Evolutionary conservation across 2,888 invertebrate species (phyloP), one percentile per base, ranked within the genome.

Genomic region (Drosophila tanythrix): DNA sequence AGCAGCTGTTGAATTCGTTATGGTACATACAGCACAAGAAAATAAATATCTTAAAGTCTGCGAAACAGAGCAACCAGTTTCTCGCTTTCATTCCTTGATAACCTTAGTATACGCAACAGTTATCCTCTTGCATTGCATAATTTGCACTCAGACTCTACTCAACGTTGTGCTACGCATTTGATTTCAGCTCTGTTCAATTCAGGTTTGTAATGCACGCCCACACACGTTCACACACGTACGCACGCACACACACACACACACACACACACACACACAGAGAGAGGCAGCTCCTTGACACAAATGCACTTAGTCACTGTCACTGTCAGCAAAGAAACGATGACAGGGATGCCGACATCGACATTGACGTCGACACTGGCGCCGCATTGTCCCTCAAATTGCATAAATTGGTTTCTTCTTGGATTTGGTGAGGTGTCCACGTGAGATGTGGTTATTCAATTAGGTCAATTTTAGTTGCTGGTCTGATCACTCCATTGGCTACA

Each of bases 241-340:
- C 65, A 48, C 27, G 21, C 21, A 35, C 40, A 62, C 40, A 33
- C 40, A 11, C 51, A 21, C 51, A 43, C 48, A 50, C 60, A 43
- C 18, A 38, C 48, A 56, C 48, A 25, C 46, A 51, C 64, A 52
- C 27, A 31, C 21, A 38, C 35, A 58, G 0, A 55, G 31, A 61
- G 15, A 40, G 38, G 50, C 43, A 60, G 25, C 60, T 51, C 81
- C 62, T 64, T 65, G 78, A 65, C 77, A 81, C 36, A 66, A 64
- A 70, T 65, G 58, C 81, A 81, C 70, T 81, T 73, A 73, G 70
- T 75, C 73, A 73, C 61, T 82, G 84, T 80, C 84, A 73, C 55
- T 71, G 77, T 65, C 83, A 74, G 69, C 25, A 52, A 27, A 48
- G 25, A 33, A 38, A 60, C 13, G 57, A 15, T 51, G 59, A 38